Evolutionary conservation across 2,797 vertebrate species (phyloP).

Genomic region (Pagetopsis macropterus): DNA sequence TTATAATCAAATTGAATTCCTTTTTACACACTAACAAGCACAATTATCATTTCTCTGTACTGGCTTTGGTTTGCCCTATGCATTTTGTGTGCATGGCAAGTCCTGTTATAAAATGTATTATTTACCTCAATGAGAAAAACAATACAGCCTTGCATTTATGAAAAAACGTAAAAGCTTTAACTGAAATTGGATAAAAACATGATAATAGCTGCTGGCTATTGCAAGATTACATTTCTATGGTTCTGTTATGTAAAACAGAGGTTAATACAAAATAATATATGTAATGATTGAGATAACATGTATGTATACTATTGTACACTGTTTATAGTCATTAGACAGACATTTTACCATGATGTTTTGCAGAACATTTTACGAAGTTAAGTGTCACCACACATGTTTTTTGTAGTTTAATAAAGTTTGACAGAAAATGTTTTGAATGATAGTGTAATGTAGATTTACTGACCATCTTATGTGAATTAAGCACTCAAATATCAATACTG

Average conservation of each 20-base stretch:
- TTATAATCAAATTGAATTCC: slow-evolving; percentile 27
- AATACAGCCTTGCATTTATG: slow-evolving; percentile 15
- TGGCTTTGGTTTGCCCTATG: not conserved
- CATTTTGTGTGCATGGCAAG: not conserved
- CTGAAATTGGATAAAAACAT: slow-evolving; percentile 21
- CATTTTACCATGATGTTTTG: too few relatives aligned
- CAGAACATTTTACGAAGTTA: not conserved
- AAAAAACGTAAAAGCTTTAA: slow-evolving; percentile 16
- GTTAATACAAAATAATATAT: not conserved
- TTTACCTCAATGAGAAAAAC: not conserved
- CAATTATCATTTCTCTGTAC: not conserved
- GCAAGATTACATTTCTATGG: slow-evolving; percentile 12
- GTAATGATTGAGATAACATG: not conserved
- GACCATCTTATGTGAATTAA: not conserved
- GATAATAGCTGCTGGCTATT: slow-evolving; percentile 22
- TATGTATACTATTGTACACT: not conserved
- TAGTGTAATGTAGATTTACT: slow-evolving; percentile 1
- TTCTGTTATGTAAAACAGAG: not conserved
- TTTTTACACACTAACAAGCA: slow-evolving; percentile 15
- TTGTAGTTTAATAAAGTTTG: not conserved
- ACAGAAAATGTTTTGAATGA: not conserved
- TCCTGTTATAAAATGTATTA: not conserved
- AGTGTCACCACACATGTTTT: not conserved
- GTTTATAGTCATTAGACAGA: not conserved
- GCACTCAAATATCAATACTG: not conserved